Evolutionary conservation across 2,797 vertebrate genomes (phyloP), one percentile per base, ranked within the genome.

Genomic region (Sebastes ruberrimus): DNA sequence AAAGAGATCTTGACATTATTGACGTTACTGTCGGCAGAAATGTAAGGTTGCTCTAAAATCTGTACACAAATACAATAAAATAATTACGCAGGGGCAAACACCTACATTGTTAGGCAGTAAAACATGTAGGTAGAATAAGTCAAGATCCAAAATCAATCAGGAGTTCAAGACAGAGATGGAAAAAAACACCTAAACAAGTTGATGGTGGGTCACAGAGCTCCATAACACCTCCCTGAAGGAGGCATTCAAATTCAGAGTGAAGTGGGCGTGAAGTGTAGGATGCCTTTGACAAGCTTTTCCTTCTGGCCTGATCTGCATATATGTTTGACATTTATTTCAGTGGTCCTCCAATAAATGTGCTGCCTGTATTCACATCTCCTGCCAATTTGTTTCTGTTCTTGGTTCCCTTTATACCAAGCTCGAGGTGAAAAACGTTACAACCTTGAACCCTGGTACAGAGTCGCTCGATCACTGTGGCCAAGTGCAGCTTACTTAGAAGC

Each of bases 201-300:
- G 4, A 18, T 20, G 10, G 56, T 68, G 56, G 46, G 62, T 65
- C 4, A 2, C 64, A 53, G 75, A 13, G 20, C 72, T 84, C 20
- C 5, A 2, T 20, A 56, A 42, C 82, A 81, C 74, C 74, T 84
- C 57, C 49, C 76, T 82, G n/a, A 53, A 61, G 74, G 67, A 86
- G 32, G 57, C 53, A 64, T 83, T 88, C n/a, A 83, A 64, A 89
- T 88, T 84, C 81, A 84, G 66, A 82, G 72, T 62, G 65, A 86
- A 71, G 88, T 81, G 79, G 82, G 79, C 55, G 80, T 80, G 27
- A 90, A 73, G 72, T 89, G 85, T 88, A 80, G 82, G 16, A 89
- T 52, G 28, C 60, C 53, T 68, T 76, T 72, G 76, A 78, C 18
- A 7, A 82, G 82, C 25, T 61, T 61, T 27, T 65, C 56, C 5